A percentile compares a stretch with the other conserved stretches of the same genome.
Evolutionary conservation across 2,888 invertebrate species (phyloP).

Genomic region (Coelinius sp.): DNA sequence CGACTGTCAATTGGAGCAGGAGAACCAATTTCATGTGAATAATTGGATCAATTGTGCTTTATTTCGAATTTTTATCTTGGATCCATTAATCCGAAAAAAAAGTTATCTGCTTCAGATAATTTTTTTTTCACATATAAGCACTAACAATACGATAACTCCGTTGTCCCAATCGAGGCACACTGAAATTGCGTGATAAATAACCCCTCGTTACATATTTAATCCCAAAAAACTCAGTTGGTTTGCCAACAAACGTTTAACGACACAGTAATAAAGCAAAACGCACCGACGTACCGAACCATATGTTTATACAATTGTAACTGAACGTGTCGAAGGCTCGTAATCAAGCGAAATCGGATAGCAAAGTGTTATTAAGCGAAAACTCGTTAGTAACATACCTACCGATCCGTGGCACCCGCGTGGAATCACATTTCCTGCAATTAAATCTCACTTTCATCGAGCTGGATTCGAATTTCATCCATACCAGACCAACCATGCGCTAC

Average conservation of each 20-base stretch:
- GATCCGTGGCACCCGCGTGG: constrained; percentile 29
- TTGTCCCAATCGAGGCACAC: background rate
- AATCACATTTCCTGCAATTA: constrained; percentile 38
- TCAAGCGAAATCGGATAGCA: constrained; percentile 48
- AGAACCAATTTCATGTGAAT: background rate
- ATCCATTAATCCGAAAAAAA: too few relatives aligned
- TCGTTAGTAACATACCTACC: constrained; percentile 57
- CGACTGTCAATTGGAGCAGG: background rate
- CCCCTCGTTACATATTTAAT: background rate
- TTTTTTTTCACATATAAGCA: background rate
- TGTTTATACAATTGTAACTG: constrained; percentile 24
- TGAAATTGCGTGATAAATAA: background rate
- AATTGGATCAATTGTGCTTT: background rate
- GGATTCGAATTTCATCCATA: constrained; percentile 13
- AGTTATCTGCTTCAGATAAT: background rate
- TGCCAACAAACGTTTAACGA: constrained; percentile 1
- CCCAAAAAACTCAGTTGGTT: background rate
- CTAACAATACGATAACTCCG: background rate
- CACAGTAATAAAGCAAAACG: background rate
- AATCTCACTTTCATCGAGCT: constrained; percentile 35
- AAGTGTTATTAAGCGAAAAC: constrained; percentile 57
- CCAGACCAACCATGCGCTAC: background rate
- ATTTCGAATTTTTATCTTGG: background rate
- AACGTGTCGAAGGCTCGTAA: constrained; percentile 34
- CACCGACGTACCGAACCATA: background rate